Evolutionary conservation across 2,113 vertebrate genomes (phyloP), one percentile per base, ranked within the genome.

Genomic region (Anas platyrhynchos): DNA sequence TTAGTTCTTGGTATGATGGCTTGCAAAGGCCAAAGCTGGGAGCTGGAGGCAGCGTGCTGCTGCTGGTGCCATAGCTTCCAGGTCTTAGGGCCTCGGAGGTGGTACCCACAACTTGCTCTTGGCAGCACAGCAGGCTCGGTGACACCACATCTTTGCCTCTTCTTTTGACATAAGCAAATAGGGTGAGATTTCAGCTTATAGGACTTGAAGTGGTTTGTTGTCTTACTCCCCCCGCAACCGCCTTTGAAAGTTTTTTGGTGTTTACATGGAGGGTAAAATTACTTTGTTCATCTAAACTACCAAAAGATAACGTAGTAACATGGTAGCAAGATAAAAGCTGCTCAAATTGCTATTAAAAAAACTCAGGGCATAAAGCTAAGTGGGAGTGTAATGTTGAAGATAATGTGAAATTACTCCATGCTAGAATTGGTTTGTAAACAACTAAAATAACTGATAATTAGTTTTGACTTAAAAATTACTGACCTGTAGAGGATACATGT

Each of bases 111-210:
- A 50, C 31, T 72, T 79, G 74, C 71, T 36, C 32, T 63, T 91
- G 68, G 82, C 75, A 69, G 16, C 36, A 18, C 76, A 94, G 72
- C 62, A 80, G 72, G 50, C 83, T 83, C 66, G 67, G 83, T 83
- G 88, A 94, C 75, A 23, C 20, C 76, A 81, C 81, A 43, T 75
- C 92, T 95, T 86, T 84, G 32, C 44, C 52, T 86, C 50, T n/a
- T 83, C 21, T 46, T 92, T 46, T 88, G 91, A 86, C 89, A 54
- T 78, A 63, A 72, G 32, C n/a, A 43, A 59, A 38, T 9, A 46
- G 63, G 17, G 31, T 69, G 82, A 82, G 50, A 55, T 73, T 88
- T 84, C 69, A 38, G 5, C 56, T 91, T 86, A 32, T 21, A 34
- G 32, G 74, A 14, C 65, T 59, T 69, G 10, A 13, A 36, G 36